Conservation (phyloP, 2,113 vertebrate genomes). For the Heterochromis multidens region DNA sequence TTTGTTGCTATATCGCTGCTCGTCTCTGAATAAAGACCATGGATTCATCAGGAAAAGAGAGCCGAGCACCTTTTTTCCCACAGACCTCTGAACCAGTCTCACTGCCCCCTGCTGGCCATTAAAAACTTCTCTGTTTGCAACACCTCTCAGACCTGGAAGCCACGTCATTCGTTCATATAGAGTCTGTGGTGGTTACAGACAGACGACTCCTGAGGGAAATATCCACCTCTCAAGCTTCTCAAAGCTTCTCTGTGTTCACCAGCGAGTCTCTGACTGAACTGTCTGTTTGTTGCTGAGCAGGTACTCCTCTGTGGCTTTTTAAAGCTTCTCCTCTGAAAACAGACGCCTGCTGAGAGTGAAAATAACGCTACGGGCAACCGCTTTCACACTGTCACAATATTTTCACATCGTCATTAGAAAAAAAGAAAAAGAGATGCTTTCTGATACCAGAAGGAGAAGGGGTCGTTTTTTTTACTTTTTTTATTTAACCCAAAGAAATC, state of each 20-base stretch:
- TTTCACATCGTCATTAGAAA: not conserved
- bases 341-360: not conserved
- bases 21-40: not conserved
- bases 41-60: too few species aligned
- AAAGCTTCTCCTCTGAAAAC: not conserved
- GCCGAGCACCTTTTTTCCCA: too few species aligned
- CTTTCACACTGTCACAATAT: not conserved
- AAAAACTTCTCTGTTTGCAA: not conserved
- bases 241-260: not conserved
- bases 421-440: accelerated
- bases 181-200: not conserved
- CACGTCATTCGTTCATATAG: too few species aligned
- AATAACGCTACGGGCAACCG: not conserved
- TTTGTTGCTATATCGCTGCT: not conserved
- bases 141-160: not conserved
- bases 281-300: not conserved
- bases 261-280: not conserved
- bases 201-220: not conserved
- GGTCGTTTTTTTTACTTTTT: not conserved
- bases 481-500: not conserved
- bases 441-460: not conserved
- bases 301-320: not conserved
- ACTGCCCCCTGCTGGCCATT: not conserved
- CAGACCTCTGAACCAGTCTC: too few species aligned
- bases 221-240: not conserved